Percentiles rank a stretch among this genome's conserved stretches.
Evolutionary conservation across 2,888 invertebrate genomes (phyloP).

Genomic region (Aleiodes alternator): DNA sequence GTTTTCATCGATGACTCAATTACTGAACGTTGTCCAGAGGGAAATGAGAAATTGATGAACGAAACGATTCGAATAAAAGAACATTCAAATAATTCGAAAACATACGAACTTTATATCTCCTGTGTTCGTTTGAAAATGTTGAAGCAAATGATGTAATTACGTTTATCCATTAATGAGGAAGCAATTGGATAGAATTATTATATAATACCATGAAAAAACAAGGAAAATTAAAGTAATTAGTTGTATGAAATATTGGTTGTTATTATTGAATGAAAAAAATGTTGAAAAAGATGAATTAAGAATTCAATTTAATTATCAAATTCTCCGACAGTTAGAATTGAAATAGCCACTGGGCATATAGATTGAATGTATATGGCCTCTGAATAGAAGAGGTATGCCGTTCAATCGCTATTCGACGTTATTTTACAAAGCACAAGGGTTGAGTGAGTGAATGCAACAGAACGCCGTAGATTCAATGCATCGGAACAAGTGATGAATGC

Average conservation of each 20-base stretch:
- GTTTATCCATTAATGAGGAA: too few relatives aligned
- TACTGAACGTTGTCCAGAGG: neutral
- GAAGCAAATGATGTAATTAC: too few relatives aligned
- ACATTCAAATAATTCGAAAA: neutral
- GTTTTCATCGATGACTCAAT: conserved; percentile 29
- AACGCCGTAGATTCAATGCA: conserved; percentile 40
- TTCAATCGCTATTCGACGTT: conserved; percentile 55
- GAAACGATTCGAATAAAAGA: conserved; percentile 15
- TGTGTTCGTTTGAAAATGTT: too few relatives aligned
- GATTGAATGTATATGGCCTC: conserved; percentile 39
- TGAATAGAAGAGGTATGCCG: conserved; percentile 56
- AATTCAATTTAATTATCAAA: conserved; percentile 69
- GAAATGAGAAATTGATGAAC: conserved; percentile 29
- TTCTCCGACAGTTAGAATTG: conserved; percentile 52
- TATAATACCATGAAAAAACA: too few relatives aligned
- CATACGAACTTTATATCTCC: neutral
- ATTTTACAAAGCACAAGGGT: conserved; percentile 31
- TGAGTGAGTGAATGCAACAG: conserved; percentile 10
- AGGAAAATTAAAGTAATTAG: too few relatives aligned
- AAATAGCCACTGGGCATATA: conserved; percentile 64
- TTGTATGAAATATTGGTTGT: too few relatives aligned
- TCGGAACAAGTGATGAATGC: conserved; percentile 34
- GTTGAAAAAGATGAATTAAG: neutral
- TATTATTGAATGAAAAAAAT: too few relatives aligned
- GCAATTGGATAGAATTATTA: too few relatives aligned